A percentile compares a stretch with the other conserved stretches of the same genome.
phyloP scores from a whole-genome alignment of 2,113 vertebrate species.

The Gila orcuttii region DNA sequence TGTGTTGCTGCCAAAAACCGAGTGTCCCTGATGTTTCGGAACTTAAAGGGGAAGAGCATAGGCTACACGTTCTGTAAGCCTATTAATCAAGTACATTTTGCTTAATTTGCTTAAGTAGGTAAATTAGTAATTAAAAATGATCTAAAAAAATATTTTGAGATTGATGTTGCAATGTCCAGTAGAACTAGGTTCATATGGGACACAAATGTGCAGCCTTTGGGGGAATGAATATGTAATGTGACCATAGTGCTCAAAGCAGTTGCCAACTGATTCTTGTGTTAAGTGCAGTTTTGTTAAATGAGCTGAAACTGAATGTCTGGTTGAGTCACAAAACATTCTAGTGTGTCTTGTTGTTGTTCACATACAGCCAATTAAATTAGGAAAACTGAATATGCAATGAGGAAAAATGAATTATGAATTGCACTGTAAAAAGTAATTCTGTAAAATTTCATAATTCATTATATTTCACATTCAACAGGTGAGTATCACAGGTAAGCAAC shows the following conservation, averaged over 20 bases:
- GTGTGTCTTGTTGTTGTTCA: neutral
- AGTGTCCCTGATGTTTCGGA: neutral
- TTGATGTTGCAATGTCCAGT: no score
- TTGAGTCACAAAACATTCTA: neutral
- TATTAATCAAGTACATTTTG: neutral
- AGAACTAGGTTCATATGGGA: neutral
- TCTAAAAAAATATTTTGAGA: neutral
- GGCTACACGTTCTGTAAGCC: neutral
- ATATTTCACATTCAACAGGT: no score
- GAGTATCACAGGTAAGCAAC: no score
- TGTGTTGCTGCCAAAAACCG: neutral
- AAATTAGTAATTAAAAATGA: neutral
- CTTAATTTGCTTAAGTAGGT: slow-evolving; percentile 5
- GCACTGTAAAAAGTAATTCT: neutral
- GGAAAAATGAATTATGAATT: neutral
- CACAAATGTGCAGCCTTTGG: neutral
- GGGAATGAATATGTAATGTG: neutral
- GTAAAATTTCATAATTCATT: no score
- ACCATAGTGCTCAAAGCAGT: neutral
- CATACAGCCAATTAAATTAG: neutral
- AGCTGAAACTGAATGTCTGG: neutral
- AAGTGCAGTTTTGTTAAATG: slow-evolving; percentile 18
- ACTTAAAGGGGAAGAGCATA: neutral
- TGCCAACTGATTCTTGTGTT: neutral
- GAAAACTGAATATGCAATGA: neutral